A percentile compares a stretch with the other conserved stretches of the same genome.
Conservation (phyloP, 2,113 vertebrate species). For the Onychostoma macrolepis region DNA sequence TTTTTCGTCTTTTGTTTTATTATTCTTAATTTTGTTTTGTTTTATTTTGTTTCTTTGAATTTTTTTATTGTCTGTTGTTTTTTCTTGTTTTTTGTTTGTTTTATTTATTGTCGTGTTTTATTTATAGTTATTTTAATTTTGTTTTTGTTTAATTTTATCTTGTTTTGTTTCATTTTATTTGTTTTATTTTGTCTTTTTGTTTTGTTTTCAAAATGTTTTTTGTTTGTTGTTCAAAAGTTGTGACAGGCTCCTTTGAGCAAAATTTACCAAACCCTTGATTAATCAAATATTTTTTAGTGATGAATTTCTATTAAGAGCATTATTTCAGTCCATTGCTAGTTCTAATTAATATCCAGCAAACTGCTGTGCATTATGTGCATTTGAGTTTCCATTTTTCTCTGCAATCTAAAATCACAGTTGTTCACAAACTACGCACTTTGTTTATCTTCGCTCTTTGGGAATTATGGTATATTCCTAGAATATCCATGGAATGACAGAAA, state of each 20-base stretch:
- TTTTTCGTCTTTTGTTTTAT: background rate
- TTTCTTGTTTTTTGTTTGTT: background rate
- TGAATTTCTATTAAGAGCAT: background rate
- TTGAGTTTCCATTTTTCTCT: background rate
- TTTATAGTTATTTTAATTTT: background rate
- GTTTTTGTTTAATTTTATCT: background rate
- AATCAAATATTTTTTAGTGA: background rate
- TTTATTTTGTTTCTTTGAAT: background rate
- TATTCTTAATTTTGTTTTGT: background rate
- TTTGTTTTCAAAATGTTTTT: background rate
- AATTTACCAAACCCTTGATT: background rate
- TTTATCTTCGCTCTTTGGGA: constrained; percentile 15
- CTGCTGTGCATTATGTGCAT: background rate
- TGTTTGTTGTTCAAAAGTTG: background rate
- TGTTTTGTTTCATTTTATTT: background rate
- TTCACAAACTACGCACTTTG: constrained; percentile 4
- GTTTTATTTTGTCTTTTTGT: background rate
- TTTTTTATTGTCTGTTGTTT: background rate
- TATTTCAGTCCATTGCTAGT: background rate
- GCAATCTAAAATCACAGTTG: background rate
- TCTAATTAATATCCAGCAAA: background rate
- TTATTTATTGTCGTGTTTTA: background rate
- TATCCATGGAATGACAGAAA: constrained; percentile 59
- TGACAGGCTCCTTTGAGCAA: background rate
- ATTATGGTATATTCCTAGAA: constrained; percentile 49